These are phyloP conservation scores for Thelaira solivaga DNA, from an alignment of 2,888 invertebrate species.

Conservation along the genomic window DNA sequence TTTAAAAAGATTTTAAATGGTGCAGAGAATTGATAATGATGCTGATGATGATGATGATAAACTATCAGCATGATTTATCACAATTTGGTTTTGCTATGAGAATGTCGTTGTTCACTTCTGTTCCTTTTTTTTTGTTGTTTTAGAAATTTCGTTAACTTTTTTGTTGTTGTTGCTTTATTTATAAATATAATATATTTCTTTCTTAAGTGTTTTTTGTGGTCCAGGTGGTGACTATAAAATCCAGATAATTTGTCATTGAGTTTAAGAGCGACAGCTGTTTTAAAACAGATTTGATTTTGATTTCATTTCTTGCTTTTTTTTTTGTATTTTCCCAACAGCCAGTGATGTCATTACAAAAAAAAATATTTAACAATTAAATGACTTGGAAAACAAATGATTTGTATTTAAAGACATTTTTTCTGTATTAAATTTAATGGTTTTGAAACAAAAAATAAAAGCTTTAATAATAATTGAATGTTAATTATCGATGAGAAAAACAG, in stretches of 20 bases:
- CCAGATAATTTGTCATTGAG: constrained; percentile 59
- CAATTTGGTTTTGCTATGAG: constrained; percentile 23
- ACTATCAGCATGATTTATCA: constrained; percentile 54
- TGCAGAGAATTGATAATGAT: not conserved
- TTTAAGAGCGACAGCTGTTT: constrained; percentile 54
- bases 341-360: not conserved
- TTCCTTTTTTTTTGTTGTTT: not conserved
- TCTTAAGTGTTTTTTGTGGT: constrained; percentile 54
- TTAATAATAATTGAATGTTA: too few species aligned
- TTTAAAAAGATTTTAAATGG: constrained; percentile 9
- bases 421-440: too few species aligned
- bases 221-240: constrained; percentile 59
- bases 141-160: too few species aligned
- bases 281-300: constrained; percentile 35
- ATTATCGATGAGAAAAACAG: too few species aligned
- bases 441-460: too few species aligned
- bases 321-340: not conserved
- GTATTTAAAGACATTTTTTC: too few species aligned
- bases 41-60: constrained; percentile 36
- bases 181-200: not conserved
- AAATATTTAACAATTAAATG: too few species aligned
- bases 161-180: too few species aligned
- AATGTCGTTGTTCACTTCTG: not conserved
- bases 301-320: constrained; percentile 7
- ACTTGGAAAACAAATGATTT: too few species aligned